Percentiles rank a stretch among this genome's conserved stretches.
Conservation (phyloP, 2,113 vertebrate genomes). For the Lycocorax pyrrhopterus region DNA sequence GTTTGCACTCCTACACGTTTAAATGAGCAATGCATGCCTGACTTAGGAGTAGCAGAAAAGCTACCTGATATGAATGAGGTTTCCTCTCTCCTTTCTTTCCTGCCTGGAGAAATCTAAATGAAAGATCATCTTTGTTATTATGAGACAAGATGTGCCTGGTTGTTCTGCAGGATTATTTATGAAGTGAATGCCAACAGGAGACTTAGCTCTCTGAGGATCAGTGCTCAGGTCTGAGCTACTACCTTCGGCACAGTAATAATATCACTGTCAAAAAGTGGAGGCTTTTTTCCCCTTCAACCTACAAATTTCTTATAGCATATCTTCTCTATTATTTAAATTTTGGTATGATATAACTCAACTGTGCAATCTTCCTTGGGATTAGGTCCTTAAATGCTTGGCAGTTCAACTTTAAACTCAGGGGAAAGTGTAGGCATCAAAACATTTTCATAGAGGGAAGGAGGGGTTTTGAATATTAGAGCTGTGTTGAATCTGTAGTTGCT, state of each 20-base stretch:
- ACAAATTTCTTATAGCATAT: background rate
- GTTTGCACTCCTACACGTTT: background rate
- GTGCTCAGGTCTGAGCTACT: background rate
- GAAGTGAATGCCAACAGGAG: background rate
- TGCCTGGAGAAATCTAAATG: background rate
- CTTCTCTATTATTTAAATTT: background rate
- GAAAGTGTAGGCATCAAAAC: background rate
- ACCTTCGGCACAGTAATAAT: background rate
- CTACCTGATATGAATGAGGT: background rate
- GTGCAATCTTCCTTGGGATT: background rate
- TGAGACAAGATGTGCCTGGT: background rate
- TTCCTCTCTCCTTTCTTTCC: background rate
- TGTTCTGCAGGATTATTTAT: slow-evolving; percentile 15
- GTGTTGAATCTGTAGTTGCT: background rate
- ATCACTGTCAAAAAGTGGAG: background rate
- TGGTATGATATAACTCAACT: background rate
- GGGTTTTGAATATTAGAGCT: background rate
- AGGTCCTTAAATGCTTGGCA: background rate
- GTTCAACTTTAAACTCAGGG: background rate
- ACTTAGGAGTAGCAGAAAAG: background rate
- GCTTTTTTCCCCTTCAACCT: background rate
- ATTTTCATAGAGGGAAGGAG: background rate
- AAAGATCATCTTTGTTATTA: background rate
- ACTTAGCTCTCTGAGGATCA: background rate
- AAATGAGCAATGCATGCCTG: background rate